phyloP scores from a whole-genome alignment of 35 echinoderm and acorn worm species.

The Hemicentrotus pulcherrimus region DNA sequence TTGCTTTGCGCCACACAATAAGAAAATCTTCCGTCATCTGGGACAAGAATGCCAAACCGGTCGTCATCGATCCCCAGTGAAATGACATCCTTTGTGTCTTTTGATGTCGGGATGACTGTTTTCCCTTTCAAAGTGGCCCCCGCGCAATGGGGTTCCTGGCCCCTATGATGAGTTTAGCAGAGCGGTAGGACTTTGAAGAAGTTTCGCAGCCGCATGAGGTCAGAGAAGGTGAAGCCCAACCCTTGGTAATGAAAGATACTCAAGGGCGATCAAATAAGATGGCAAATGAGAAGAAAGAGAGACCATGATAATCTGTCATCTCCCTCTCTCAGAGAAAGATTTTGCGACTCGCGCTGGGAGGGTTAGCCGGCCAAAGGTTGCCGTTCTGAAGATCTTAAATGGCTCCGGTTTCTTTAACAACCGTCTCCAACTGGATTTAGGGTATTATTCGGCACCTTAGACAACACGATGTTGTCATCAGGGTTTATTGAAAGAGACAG shows the following conservation, averaged over 20 bases:
- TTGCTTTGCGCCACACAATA: constrained; percentile 52
- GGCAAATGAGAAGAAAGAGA: constrained; percentile 47
- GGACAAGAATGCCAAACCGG: constrained; percentile 38
- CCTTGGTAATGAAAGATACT: constrained; percentile 55
- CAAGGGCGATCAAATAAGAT: constrained; percentile 56
- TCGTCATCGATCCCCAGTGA: constrained; percentile 49
- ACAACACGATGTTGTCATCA: constrained; percentile 57
- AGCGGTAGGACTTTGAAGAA: constrained; percentile 51
- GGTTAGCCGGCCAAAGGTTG: constrained; percentile 55
- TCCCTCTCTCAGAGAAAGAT: constrained; percentile 35
- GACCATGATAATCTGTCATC: constrained; percentile 25
- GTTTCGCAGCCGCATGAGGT: constrained; percentile 35
- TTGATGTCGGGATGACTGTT: constrained; percentile 43
- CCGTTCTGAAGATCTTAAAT: constrained; percentile 22
- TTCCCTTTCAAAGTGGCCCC: constrained; percentile 40
- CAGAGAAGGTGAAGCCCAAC: constrained; percentile 37
- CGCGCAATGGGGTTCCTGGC: constrained; percentile 43
- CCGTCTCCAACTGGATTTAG: constrained; percentile 46
- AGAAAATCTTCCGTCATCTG: constrained; percentile 32
- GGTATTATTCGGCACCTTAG: constrained; percentile 45
- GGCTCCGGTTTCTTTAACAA: constrained; percentile 48
- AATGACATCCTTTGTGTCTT: constrained; percentile 46
- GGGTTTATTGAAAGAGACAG: constrained; percentile 39
- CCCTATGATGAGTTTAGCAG: constrained; percentile 49
- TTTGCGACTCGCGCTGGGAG: constrained; percentile 38